Base-by-base conservation (phyloP, 2,113 vertebrate genomes). In the Ariopsis seemanni region DNA sequence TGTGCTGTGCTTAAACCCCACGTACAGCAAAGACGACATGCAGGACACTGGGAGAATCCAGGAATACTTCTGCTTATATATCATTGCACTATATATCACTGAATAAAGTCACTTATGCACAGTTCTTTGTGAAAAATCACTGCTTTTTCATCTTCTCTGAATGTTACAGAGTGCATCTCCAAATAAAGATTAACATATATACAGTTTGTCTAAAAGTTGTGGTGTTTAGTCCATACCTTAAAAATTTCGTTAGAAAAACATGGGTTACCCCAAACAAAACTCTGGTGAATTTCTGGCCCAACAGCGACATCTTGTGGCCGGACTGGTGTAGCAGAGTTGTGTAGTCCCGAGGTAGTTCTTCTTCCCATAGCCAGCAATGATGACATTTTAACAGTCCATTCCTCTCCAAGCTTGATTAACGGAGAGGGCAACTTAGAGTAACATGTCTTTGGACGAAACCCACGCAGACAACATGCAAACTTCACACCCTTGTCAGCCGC, bases 301-400 rank as follows among this genome's bases (percentile, higher is more conserved):
- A 85, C 7, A 83, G 71, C 42, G 86, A n/a, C 89, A 83, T 85
- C 89, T 85, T 78, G 86, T 75, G 88, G 48, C 3, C 7, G 0
- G 83, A 27, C 25, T 57, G 85, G 34, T 78, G 3, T 75, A 74
- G 55, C 84, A 58, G 48, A 17, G 6, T n/a, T 75, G 12, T 62
- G 34, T 4, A 42, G 42, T 42, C 42, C 42, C 42, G 4, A 42
- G 42, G 4, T 42, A 0, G 42, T 42, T 42, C 42, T 4, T 42
- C 42, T 42, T 42, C 42, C 4, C 42, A 42, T 34, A 34, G 34
- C 1, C 1, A 34, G 2, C 34, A 34, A 34, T 42, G 42, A 42
- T 42, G 42, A 42, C 42, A 42, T 42, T 42, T 42, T 42, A 42
- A 42, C 42, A 4, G 42, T 42, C 42, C 42, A 42, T 42, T 42